A percentile compares a stretch with the other conserved stretches of the same genome.
Evolutionary conservation across 2,888 invertebrate genomes (phyloP).

Genomic region (Molanna angustata): DNA sequence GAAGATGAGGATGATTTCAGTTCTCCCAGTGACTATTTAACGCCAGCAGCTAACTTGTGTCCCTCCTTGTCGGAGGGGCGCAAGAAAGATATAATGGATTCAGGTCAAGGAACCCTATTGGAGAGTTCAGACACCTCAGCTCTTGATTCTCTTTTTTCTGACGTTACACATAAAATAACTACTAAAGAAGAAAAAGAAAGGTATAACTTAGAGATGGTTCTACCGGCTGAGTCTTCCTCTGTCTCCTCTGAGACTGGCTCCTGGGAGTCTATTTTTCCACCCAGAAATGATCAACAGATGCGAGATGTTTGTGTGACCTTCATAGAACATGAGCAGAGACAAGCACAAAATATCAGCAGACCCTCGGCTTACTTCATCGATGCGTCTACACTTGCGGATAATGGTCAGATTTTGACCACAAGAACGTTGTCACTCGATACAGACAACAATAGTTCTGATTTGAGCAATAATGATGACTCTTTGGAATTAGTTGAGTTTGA

Average conservation of each 20-base stretch:
- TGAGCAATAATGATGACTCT: constrained; percentile 43
- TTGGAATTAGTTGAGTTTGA: constrained; percentile 42
- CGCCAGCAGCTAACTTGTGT: constrained; percentile 48
- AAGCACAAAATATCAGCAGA: constrained; percentile 39
- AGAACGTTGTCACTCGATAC: constrained; percentile 14
- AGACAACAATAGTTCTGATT: constrained; percentile 43
- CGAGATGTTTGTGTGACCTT: constrained; percentile 49
- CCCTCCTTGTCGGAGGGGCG: constrained; percentile 41
- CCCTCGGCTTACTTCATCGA: constrained; percentile 71
- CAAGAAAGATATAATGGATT: constrained; percentile 45
- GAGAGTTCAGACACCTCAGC: constrained; percentile 44
- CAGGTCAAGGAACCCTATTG: constrained; percentile 45
- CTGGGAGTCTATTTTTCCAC: constrained; percentile 62
- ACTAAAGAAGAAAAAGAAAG: constrained; percentile 60
- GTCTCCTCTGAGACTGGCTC: constrained; percentile 63
- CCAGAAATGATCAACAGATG: constrained; percentile 40
- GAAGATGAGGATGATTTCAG: background rate
- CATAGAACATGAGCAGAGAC: constrained; percentile 43
- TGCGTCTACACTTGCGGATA: constrained; percentile 69
- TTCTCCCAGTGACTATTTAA: constrained; percentile 31
- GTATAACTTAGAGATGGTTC: constrained; percentile 61
- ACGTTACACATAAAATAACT: constrained; percentile 12
- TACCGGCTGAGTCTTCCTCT: constrained; percentile 61
- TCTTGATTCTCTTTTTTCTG: constrained; percentile 8
- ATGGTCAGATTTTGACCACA: background rate